Base-by-base conservation (phyloP, 2,113 vertebrate genomes). In the Chloropsis cyanopogon region DNA sequence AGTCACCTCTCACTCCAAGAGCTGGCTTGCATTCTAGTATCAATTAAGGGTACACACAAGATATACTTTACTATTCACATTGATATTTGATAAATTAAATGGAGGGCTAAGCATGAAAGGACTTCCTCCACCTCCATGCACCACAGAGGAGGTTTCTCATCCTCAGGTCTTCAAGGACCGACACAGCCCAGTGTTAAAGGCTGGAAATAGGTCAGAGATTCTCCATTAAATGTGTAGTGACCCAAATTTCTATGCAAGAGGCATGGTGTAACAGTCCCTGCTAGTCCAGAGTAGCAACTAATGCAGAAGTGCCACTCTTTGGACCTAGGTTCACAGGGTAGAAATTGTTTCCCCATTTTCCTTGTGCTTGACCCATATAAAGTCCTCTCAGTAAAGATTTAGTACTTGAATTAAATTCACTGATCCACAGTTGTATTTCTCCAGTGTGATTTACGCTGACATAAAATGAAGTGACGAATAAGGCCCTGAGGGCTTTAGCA, bases 361-460 rank as follows among this genome's bases (percentile, higher is more conserved):
- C 57, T 72, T 47, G 21, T 35, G 80, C 61, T 82, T 97, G 94
- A 96, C 94, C 92, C 95, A 96, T 72, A 96, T 96, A 97, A 96
- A 93, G 25, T 53, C 61, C 50, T 68, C 80, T 75, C 68, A 72
- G 86, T 86, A 81, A 94, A 92, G 92, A 88, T 93, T 81, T 81
- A 93, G 69, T 90, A 72, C 82, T 86, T 68, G 90, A 94, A 94
- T 96, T 95, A 93, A 96, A 93, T 93, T 93, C 82, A 86, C 69
- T 68, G 92, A 90, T 94, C 41, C 88, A 65, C 86, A 68, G 72
- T 68, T 69, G 82, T 75, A 95, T 84, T 92, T 92, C 92, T 94
- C 88, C 90, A 82, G 77, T 82, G 94, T 96, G 93, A 96, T 65
- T 95, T 95, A 86, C 2, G 2, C 82, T 92, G 93, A 64, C 80